These are phyloP conservation scores for Portunus trituberculatus DNA, from an alignment of 1,140 invertebrate species.

Conservation along the genomic window DNA sequence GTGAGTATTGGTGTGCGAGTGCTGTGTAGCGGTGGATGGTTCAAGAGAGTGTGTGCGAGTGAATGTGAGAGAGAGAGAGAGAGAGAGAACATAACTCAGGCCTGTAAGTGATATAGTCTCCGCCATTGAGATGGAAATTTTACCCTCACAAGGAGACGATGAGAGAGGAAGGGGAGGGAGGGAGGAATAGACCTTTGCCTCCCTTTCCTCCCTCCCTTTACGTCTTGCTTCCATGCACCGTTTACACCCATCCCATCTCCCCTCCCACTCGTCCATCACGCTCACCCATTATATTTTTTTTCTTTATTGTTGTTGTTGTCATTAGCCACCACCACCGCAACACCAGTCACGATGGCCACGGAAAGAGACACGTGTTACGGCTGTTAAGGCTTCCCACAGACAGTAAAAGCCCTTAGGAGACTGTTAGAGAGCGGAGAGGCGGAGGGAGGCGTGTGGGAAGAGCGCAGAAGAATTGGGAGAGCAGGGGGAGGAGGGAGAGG, in stretches of 20 bases:
- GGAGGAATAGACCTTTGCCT: background rate
- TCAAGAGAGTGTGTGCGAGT: no score
- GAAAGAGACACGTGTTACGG: background rate
- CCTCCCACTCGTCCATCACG: background rate
- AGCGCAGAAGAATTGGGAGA: background rate
- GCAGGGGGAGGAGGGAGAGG: background rate
- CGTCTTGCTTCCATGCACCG: background rate
- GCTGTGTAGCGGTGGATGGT: no score
- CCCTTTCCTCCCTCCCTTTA: background rate
- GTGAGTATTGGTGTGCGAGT: no score
- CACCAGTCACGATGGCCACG: background rate
- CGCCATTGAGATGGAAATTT: background rate
- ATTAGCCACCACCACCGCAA: background rate
- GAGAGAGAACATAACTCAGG: background rate
- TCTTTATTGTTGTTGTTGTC: background rate
- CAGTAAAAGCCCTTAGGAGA: background rate
- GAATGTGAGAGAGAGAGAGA: no score
- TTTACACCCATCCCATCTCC: background rate
- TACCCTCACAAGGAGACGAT: background rate
- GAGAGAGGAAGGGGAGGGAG: background rate
- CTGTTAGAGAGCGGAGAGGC: background rate
- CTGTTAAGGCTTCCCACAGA: conserved; percentile 10
- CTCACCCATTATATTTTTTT: background rate
- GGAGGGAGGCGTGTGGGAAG: conserved; percentile 4
- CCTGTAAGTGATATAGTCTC: background rate